Evolutionary conservation across 1,140 invertebrate genomes (phyloP), one percentile per base, ranked within the genome.

Genomic region (Vanessa atalanta): DNA sequence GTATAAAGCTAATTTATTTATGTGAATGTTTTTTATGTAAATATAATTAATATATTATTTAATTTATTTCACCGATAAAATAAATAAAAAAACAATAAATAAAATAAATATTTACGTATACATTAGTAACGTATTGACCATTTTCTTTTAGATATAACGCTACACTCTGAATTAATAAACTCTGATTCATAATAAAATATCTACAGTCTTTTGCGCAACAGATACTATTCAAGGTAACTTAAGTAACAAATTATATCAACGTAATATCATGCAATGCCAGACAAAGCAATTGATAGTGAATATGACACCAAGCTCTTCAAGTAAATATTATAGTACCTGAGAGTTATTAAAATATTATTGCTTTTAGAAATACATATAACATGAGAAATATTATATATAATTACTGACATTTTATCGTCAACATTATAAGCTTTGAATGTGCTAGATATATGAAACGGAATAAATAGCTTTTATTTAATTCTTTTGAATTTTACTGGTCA

Each of bases 191-290:
- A 16, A 9, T 31, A 51, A 51, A 53, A 53, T 53, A n/a, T 53
- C 9, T 53, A 53, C n/a, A 15, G 50, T n/a, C 50, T n/a, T 48
- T 72, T 73, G 71, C 71, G 71, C 65, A 73, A 73, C 50, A 6
- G 31, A 65, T 72, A 26, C 9, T 67, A 14, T 73, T 73, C 71
- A 73, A 73, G 71, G 71, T 61, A 60, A 66, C 13, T 31, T 26
- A 55, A 61, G 13, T 60, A 73, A 67, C 71, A 63, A 73, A 73
- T 31, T 31, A 31, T 4, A 31, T 67, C 71, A 67, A 61, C 61
- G 65, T 67, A 66, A 53, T 51, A 47, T 57, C 61, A 73, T 65
- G 71, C 57, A 55, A 48, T 55, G 51, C 50, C 50, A 53, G 53
- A 72, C 63, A 16, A 16, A 20, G 63, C 48, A 31, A 66, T 73